phyloP scores from a whole-genome alignment of 2,888 invertebrate species.

The Torymus texanus region DNA sequence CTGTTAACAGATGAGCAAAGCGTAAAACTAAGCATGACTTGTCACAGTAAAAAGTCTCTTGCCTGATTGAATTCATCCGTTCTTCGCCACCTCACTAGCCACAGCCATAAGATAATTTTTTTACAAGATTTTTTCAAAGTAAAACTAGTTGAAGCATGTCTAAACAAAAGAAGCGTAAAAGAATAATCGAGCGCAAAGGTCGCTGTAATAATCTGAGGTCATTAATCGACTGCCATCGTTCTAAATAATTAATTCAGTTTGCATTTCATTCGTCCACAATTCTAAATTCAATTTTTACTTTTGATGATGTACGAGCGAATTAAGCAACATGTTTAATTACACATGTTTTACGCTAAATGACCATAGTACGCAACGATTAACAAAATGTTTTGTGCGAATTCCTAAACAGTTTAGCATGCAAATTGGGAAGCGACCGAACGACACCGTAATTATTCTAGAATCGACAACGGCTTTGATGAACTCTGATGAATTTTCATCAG shows the following conservation, averaged over 20 bases:
- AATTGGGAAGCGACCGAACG: conserved; percentile 1
- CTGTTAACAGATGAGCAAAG: no score
- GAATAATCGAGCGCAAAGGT: no score
- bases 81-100: not conserved
- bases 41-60: not conserved
- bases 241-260: no score
- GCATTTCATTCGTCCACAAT: no score
- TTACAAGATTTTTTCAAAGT: not conserved
- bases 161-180: no score
- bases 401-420: conserved; percentile 30
- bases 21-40: no score
- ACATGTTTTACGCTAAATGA: not conserved
- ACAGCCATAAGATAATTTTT: not conserved
- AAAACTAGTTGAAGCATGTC: no score
- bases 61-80: not conserved
- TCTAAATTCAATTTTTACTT: no score
- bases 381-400: conserved; percentile 9
- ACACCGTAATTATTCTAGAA: conserved; percentile 16
- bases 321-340: not conserved
- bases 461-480: not conserved
- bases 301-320: not conserved
- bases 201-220: not conserved
- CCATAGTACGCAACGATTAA: not conserved
- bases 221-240: not conserved
- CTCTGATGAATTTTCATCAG: conserved; percentile 5